These are phyloP conservation scores for Peromyscus maniculatus DNA, from an alignment of 2,113 vertebrate species.

Conservation along the genomic window DNA sequence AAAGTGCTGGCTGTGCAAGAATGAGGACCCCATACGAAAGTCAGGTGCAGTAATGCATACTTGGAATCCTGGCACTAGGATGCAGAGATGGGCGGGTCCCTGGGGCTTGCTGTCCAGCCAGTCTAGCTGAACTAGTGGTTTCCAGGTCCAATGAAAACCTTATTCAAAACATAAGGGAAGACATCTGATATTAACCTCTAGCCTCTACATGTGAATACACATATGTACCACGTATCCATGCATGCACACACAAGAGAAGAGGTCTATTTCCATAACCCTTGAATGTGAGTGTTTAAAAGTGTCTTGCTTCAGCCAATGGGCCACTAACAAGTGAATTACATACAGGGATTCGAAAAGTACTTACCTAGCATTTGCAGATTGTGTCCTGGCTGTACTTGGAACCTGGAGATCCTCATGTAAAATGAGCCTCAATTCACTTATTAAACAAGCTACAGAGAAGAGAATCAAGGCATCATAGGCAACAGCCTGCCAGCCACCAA, in stretches of 20 bases:
- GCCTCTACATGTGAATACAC: background rate
- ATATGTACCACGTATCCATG: background rate
- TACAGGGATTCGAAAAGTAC: constrained; percentile 37
- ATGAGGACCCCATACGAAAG: background rate
- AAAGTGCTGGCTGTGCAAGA: background rate
- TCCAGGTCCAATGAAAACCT: background rate
- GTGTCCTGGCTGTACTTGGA: background rate
- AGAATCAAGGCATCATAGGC: background rate
- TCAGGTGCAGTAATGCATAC: background rate
- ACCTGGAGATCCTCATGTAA: background rate
- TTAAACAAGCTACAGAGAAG: background rate
- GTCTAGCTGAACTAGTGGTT: background rate
- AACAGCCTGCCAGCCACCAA: background rate
- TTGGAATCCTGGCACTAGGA: background rate
- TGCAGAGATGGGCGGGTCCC: background rate
- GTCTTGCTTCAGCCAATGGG: background rate
- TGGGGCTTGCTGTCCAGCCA: background rate
- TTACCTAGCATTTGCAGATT: background rate
- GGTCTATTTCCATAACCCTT: constrained; percentile 5
- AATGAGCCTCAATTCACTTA: background rate
- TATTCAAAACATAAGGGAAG: background rate
- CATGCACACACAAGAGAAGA: background rate
- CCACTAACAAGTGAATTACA: background rate
- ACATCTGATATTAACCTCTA: background rate
- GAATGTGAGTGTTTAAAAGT: background rate